These are phyloP conservation scores for Digitonthophagus gazella DNA, from an alignment of 2,888 invertebrate genomes.

Conservation along the genomic window DNA sequence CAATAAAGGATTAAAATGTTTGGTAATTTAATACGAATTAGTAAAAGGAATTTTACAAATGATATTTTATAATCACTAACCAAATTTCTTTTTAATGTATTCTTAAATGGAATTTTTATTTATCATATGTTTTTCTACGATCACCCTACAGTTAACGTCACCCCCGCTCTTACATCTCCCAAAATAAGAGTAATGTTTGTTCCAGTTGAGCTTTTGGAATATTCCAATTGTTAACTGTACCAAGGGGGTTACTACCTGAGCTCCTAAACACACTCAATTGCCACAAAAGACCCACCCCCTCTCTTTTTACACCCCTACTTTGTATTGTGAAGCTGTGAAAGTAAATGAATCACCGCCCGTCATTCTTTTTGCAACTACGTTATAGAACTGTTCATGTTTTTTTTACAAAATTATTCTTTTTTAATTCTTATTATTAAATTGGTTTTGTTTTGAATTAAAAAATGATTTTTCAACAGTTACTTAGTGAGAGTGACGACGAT, in stretches of 20 bases:
- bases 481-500: slow-evolving; percentile 81
- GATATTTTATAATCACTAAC: background rate
- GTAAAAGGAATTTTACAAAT: background rate
- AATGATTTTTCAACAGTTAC: slow-evolving; percentile 57
- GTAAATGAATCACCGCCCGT: background rate
- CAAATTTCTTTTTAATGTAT: background rate
- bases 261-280: background rate
- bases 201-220: background rate
- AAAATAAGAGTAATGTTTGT: background rate
- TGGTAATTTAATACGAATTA: background rate
- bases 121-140: background rate
- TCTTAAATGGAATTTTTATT: background rate
- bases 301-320: background rate
- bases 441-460: slow-evolving; percentile 3
- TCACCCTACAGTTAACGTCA: too few species aligned
- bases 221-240: background rate
- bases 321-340: background rate
- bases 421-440: slow-evolving; percentile 2
- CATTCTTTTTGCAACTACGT: background rate
- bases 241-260: background rate
- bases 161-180: background rate
- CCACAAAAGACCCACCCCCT: background rate
- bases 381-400: too few species aligned
- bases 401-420: too few species aligned
- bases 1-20: too few species aligned